A percentile compares a stretch with the other conserved stretches of the same genome.
These are phyloP conservation scores for Drosophila demipolita DNA, from an alignment of 2,888 invertebrate species.

Conservation along the genomic window DNA sequence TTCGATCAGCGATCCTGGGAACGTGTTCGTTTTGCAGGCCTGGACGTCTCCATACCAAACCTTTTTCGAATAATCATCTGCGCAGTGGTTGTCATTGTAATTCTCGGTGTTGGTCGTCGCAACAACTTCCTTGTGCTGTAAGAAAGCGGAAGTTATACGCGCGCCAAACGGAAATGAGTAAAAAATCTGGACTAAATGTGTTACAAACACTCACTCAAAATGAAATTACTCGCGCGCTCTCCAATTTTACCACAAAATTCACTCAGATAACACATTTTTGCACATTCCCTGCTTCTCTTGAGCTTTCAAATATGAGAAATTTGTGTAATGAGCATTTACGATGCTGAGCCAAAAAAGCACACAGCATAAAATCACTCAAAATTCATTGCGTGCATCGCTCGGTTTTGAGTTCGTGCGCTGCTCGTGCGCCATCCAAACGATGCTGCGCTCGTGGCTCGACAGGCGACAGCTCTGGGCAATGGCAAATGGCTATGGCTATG, in stretches of 20 bases:
- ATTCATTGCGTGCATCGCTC: conserved; percentile 27
- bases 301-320: conserved; percentile 44
- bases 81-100: conserved; percentile 2
- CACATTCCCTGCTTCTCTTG: neutral
- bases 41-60: conserved; percentile 6
- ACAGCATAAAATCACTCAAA: conserved; percentile 27
- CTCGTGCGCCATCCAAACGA: conserved; percentile 12
- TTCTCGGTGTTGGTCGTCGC: conserved; percentile 30
- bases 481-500: neutral
- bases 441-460: conserved; percentile 45
- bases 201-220: conserved; percentile 28
- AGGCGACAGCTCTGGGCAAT: conserved; percentile 42
- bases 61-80: neutral
- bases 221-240: conserved; percentile 26
- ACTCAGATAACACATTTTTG: neutral
- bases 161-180: conserved; percentile 67
- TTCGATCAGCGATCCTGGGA: conserved; percentile 38
- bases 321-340: conserved; percentile 20
- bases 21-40: neutral
- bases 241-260: neutral
- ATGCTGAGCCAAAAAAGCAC: conserved; percentile 28
- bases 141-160: conserved; percentile 62
- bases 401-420: conserved; percentile 17
- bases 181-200: conserved; percentile 31
- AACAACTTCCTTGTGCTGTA: conserved; percentile 70